Percentiles rank a stretch among this genome's conserved stretches.
Evolutionary conservation across 2,888 invertebrate species (phyloP).

Genomic region (Hyposoter didymator): DNA sequence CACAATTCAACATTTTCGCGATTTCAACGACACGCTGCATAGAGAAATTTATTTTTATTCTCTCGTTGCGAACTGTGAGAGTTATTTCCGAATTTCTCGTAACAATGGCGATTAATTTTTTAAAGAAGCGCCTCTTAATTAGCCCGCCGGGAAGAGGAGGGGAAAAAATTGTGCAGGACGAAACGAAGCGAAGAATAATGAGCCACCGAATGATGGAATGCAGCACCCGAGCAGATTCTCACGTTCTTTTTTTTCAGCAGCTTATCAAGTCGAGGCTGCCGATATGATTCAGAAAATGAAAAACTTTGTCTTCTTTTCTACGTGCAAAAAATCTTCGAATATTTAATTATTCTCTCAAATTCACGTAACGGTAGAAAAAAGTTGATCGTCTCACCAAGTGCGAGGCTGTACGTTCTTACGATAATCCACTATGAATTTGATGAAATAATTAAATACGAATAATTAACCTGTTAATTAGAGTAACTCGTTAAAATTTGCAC

Average conservation of each 20-base stretch:
- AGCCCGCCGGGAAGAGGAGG: slow-evolving; percentile 10
- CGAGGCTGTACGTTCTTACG: background rate
- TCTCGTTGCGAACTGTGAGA: slow-evolving; percentile 2
- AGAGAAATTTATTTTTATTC: background rate
- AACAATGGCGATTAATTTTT: slow-evolving; percentile 10
- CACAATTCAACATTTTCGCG: background rate
- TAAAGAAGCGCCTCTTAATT: slow-evolving; percentile 37
- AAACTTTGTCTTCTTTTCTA: background rate
- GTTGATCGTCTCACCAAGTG: background rate
- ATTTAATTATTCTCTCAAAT: background rate
- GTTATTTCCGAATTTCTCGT: background rate
- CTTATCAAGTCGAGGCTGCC: slow-evolving; percentile 28
- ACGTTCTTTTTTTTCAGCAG: slow-evolving; percentile 32
- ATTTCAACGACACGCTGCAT: background rate
- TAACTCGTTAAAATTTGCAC: background rate
- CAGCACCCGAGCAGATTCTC: slow-evolving; percentile 26
- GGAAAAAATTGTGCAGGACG: slow-evolving; percentile 22
- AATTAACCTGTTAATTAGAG: background rate
- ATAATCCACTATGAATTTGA: background rate
- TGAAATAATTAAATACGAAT: background rate
- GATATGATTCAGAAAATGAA: too few species aligned
- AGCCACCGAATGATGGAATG: slow-evolving; percentile 46
- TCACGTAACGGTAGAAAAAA: background rate
- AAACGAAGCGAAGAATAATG: slow-evolving; percentile 44
- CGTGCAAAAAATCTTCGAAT: background rate